Evolutionary conservation across 2,888 invertebrate species (phyloP), one percentile per base, ranked within the genome.

Genomic region (Lamellibrachia columna): DNA sequence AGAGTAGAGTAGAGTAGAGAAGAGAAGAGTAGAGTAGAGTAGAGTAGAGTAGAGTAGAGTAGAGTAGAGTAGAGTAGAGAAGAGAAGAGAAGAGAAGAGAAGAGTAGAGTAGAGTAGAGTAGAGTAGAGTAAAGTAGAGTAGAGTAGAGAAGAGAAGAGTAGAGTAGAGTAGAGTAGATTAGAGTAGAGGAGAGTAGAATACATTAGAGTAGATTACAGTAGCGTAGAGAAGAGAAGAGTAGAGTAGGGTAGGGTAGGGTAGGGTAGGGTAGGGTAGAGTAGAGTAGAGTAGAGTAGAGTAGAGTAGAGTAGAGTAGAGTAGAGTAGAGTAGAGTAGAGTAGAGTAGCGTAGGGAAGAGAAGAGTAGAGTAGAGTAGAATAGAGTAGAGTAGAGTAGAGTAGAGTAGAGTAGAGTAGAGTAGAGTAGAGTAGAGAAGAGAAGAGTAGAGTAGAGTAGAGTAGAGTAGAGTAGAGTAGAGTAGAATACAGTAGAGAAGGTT

Each of bases 241-340:
- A 90, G 90, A 90, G 90, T 90, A 90, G 90, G 22, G 90, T 90
- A 90, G 90, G 22, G 90, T 90, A 90, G 90, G 22, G 90, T 90
- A 90, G 90, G 22, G 90, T 90, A 90, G 90, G 22, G 90, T 90
- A 90, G 90, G 22, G 90, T 90, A 90, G 90, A 90, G 90, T 90
- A 90, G 90, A 90, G 90, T 90, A 90, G 90, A 90, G 90, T 90
- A 55, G 92, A 90, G 90, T 90, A 90, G 90, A 90, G 90, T 90
- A 90, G 90, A 90, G 90, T 9, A 55, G 92, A 92, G 9, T 11
- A 28, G 92, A 90, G 92, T 22, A 9, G 92, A 92, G 53, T 7
- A 28, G 92, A 90, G 90, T 90, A 90, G 90, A 90, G 90, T 90
- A 90, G 90, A 90, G 90, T 90, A 92, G 92, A 9, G 90, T 90